phyloP scores from a whole-genome alignment of 2,888 invertebrate genomes.

The Drosophila neotestacea region DNA sequence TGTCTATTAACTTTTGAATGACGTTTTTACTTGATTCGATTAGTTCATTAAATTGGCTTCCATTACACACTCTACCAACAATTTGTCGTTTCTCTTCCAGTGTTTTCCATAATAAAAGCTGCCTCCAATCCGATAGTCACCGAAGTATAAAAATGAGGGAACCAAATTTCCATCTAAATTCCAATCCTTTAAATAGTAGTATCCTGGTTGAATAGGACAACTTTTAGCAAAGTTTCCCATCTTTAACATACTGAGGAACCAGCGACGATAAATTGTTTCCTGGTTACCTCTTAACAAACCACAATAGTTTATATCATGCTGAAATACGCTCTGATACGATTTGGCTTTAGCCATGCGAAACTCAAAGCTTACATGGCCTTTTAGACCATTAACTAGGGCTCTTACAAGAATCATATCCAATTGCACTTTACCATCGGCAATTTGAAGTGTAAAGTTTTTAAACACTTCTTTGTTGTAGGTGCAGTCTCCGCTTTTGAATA shows the following conservation, averaged over 20 bases:
- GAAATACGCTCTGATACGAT: slow-evolving; percentile 54
- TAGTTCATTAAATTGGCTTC: slow-evolving; percentile 32
- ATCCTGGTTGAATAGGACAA: slow-evolving; percentile 58
- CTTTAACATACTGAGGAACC: slow-evolving; percentile 53
- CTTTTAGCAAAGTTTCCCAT: slow-evolving; percentile 56
- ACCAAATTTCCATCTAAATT: slow-evolving; percentile 42
- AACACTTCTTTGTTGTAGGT: slow-evolving; percentile 41
- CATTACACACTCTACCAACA: slow-evolving; percentile 48
- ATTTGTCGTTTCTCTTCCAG: slow-evolving; percentile 17
- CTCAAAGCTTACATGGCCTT: slow-evolving; percentile 60
- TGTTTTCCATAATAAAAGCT: slow-evolving; percentile 58
- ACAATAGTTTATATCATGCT: slow-evolving; percentile 68
- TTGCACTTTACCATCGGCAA: slow-evolving; percentile 32
- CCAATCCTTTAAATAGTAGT: slow-evolving; percentile 65
- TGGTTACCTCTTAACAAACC: slow-evolving; percentile 43
- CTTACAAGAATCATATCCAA: slow-evolving; percentile 43
- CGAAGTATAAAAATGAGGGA: slow-evolving; percentile 64
- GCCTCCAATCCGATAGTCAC: slow-evolving; percentile 61
- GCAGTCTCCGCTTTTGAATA: slow-evolving; percentile 49
- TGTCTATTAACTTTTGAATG: too few relatives aligned
- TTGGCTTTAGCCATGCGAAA: slow-evolving; percentile 45
- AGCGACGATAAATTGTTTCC: slow-evolving; percentile 57
- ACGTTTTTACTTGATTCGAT: background rate
- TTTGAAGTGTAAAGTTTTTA: slow-evolving; percentile 55
- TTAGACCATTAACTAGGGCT: slow-evolving; percentile 42